Base-by-base conservation (phyloP, 2,888 invertebrate genomes). In the Vanessa cardui region DNA sequence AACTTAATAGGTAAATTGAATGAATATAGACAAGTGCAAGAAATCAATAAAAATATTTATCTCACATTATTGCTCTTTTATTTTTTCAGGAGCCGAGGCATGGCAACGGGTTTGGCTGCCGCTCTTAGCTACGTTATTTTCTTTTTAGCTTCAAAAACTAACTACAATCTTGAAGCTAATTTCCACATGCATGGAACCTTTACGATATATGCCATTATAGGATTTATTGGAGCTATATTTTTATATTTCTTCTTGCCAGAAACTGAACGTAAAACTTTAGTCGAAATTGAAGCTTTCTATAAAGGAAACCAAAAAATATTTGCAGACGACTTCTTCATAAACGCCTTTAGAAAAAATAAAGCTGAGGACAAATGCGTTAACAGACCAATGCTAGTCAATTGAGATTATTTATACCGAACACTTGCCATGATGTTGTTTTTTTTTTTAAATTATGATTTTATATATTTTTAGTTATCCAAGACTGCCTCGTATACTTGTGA, bases 181-280 rank as follows among this genome's bases (percentile, higher is more conserved):
- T 82, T 94, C 63, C 89, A 91, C 52, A 79, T 94, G 0, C 88
- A 90, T 61, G 94, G 94, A 0, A 84, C 93, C 0, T 93, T 93
- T 73, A 89, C 85, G 58, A 73, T 94, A 4, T 94, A 94, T 76
- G 86, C 92, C 15, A 73, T 77, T 6, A 83, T 92, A 18, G 92
- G 90, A 4, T 77, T 92, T 16, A 62, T 92, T 3, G 94, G 94
- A 50, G 86, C 92, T 1, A 63, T 93, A 0, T 93, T 92, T 72
- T 83, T 94, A 6, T 94, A 93, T 75, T 87, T 93, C 73, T 89
- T 87, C 71, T 74, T 94, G 68, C 94, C 94, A 31, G 94, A 94
- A 80, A 94, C 94, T 0, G 94, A 94, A 75, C 89, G 86, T 6
- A 92, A 87, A 69, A 77, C 89, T 26, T 79, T 94, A 16, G 85